Base-by-base conservation (phyloP, 1,140 invertebrate genomes). In the Ceratina australensis region DNA sequence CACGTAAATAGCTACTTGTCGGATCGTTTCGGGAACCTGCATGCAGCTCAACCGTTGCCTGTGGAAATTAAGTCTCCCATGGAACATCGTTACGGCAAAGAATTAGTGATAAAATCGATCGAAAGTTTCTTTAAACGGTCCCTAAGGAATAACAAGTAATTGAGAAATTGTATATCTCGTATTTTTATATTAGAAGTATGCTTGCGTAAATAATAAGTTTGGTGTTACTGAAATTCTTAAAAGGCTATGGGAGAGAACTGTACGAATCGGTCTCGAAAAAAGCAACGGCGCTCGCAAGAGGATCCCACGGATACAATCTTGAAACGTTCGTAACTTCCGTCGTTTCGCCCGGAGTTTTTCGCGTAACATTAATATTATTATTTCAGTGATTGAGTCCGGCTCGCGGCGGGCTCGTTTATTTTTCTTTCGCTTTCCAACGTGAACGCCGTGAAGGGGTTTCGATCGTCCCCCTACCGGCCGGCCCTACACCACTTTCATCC, bases 1-100 rank as follows among this genome's bases (percentile, higher is more conserved):
- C 88, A 90, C 89, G 82, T 91, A 91, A 91, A 92, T 92, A 91
- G 90, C 90, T 92, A 91, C 90, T 92, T 92, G 88, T 91, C 90
- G 90, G 90, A 88, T 91, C 88, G 86, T 91, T 90, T 85, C 57
- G 78, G 75, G 26, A 84, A 73, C 72, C 78, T 71, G 78, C 60
- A 79, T 75, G 57, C 72, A 72, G 42, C 60, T 67, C 42, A 66
- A 72, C 22, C 52, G 26, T 28, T 42, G 33, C 73, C 28, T 22
- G n/a, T 28, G 66, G 33, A 69, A 87, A 87, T 81, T 81, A 79
- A 72, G 71, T 72, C 69, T 72, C 52, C 54, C 54, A 28, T 50
- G 61, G 71, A 22, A 28, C 60, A 26, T 42, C 66, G 18, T 81
- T 72, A 78, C 20, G 33, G 15, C 69, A 47, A 67, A 61, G 80